These are phyloP conservation scores for Delichon dasypus DNA, from an alignment of 2,797 vertebrate species.

Conservation along the genomic window DNA sequence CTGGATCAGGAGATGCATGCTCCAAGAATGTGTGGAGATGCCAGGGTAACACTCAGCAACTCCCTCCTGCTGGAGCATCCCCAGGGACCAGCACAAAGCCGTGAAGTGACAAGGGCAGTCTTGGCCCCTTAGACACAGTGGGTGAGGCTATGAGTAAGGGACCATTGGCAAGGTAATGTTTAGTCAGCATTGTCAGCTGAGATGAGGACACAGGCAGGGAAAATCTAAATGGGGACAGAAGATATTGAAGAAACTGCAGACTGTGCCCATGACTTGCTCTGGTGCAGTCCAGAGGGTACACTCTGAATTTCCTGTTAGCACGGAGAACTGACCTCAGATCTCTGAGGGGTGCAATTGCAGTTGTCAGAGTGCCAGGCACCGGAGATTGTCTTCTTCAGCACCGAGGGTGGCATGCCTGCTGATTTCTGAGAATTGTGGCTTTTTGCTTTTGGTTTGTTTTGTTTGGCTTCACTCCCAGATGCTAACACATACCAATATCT, in stretches of 20 bases:
- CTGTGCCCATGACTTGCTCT: accelerated
- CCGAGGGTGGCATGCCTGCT: accelerated
- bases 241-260: neutral
- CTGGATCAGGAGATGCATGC: neutral
- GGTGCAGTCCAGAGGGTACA: accelerated
- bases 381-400: neutral
- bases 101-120: neutral
- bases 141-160: neutral
- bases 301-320: neutral
- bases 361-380: neutral
- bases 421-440: neutral
- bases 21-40: neutral
- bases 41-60: neutral
- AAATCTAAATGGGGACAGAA: neutral
- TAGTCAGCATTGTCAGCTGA: neutral
- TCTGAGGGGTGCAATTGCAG: accelerated
- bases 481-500: neutral
- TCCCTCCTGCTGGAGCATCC: neutral
- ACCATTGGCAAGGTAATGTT: neutral
- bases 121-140: neutral
- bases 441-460: neutral
- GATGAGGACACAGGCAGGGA: neutral
- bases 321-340: neutral
- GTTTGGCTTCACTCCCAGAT: neutral
- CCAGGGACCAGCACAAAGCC: neutral